Evolutionary conservation across 1,140 invertebrate species (phyloP), one percentile per base, ranked within the genome.

Genomic region (Agrypnia vestita): DNA sequence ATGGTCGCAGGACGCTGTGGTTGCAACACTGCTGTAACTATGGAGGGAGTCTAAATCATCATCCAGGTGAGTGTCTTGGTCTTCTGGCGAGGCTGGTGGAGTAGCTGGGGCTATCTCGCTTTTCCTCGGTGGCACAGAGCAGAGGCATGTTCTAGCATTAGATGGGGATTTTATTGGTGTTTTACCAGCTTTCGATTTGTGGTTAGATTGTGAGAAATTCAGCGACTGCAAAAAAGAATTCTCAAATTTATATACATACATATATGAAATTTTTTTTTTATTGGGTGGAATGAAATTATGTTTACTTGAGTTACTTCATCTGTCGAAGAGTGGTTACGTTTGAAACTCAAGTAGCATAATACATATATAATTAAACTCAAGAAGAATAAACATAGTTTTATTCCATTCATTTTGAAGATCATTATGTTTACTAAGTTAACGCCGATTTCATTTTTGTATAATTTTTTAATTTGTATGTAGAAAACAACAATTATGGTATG

Each of bases 1-100:
- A 86, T 95, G 94, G 85, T 95, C 94, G 84, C 94, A 94, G 13
- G 92, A 93, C 9, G 92, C 92, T 79, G 92, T 93, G 81, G 94
- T 95, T 77, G 92, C 93, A 76, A 91, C 91, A 86, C 93, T 94
- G 8, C 93, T 93, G 86, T 93, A 94, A 84, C 94, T 95, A 83
- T 93, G 94, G 56, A 96, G 88, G 76, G 94, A 95, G 79, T 94
- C 94, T 83, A 88, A 86, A 89, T 96, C 95, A 90, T 94, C 94
- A 84, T 93, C 92, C 82, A 89, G 74, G 78, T 88, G 87, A 56
- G 83, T 85, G 43, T 89, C 89, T n/a, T 90, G 86, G 82, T 91
- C 91, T 82, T 90, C 88, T 10, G 91, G 91, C 35, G 91, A 91
- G 55, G 91, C 92, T 44, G 92, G 92, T 67, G 92, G 92, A 74